Evolutionary conservation across 2,888 invertebrate species (phyloP).

Genomic region (Gnatocerus cornutus): DNA sequence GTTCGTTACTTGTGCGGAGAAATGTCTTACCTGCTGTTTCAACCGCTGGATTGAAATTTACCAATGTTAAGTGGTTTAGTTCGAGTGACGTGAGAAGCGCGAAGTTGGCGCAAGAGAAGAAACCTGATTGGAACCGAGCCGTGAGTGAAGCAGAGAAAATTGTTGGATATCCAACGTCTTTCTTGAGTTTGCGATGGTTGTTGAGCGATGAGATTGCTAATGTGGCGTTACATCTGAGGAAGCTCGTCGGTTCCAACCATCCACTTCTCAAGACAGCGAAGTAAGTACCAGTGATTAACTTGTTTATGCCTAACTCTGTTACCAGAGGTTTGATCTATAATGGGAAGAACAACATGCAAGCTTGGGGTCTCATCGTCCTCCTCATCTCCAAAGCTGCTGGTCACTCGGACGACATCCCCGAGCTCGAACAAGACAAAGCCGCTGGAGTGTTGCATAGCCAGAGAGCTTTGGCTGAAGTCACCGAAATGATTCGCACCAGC

Average conservation of each 20-base stretch:
- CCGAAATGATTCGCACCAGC: slow-evolving; percentile 96
- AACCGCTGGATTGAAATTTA: slow-evolving; percentile 7
- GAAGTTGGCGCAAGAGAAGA: slow-evolving; percentile 47
- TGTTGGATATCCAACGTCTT: slow-evolving; percentile 96
- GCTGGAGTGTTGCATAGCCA: slow-evolving; percentile 91
- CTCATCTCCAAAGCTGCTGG: slow-evolving; percentile 95
- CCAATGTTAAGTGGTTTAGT: slow-evolving; percentile 7
- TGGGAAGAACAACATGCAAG: slow-evolving; percentile 94
- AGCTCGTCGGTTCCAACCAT: slow-evolving; percentile 94
- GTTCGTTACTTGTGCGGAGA: slow-evolving; percentile 16
- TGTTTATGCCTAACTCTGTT: slow-evolving; percentile 29
- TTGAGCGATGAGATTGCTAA: slow-evolving; percentile 96
- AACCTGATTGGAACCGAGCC: slow-evolving; percentile 54
- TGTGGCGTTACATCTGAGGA: slow-evolving; percentile 91
- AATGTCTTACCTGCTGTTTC: slow-evolving; percentile 22
- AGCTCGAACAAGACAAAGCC: slow-evolving; percentile 89
- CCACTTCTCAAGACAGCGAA: slow-evolving; percentile 94
- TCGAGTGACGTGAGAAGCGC: slow-evolving; percentile 16
- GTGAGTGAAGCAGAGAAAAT: slow-evolving; percentile 95
- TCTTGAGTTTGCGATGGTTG: slow-evolving; percentile 92
- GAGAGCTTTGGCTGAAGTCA: slow-evolving; percentile 92
- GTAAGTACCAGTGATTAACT: too few relatives aligned
- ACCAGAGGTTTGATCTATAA: slow-evolving; percentile 89
- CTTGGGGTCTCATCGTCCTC: slow-evolving; percentile 93
- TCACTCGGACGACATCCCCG: slow-evolving; percentile 84